Evolutionary conservation across 2,888 invertebrate species (phyloP), one percentile per base, ranked within the genome.

Genomic region (Catocala nupta): DNA sequence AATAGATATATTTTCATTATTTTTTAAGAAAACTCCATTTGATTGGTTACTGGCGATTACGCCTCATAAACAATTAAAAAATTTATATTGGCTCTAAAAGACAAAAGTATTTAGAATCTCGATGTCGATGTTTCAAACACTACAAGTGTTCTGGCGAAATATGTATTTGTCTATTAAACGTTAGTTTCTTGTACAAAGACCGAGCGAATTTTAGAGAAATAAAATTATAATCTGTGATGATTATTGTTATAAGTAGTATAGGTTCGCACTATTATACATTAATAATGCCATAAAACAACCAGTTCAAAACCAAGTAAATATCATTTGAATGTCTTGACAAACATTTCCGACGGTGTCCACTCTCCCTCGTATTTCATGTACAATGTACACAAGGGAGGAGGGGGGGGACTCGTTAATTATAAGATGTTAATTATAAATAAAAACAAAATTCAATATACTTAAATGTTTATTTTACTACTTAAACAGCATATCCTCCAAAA

Each of bases 171-270:
- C 63, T 64, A 44, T 44, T 25, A 68, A 67, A 63, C 45, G 51
- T 58, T 71, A 48, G 55, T 71, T 62, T 73, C 60, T 68, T 77
- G 77, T 79, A 79, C 67, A 79, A 80, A 78, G 57, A 44, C 59
- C 60, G 53, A 60, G 57, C 62, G 44, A 59, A 63, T 69, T 71
- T 69, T 75, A 75, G 69, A 73, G 70, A 71, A 59, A 77, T 83
- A 81, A 81, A 81, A 78, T 84, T 83, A 75, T 82, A 86, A 86
- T 83, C 92, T 92, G 92, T 92, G 92, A 92, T 92, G 84, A 89
- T 87, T 89, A 85, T 87, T 89, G 85, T 84, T 84, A 78, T 90
- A 90, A 89, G 90, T 90, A 90, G 86, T 80, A 77, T 88, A 88
- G 80, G 78, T 71, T 81, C 71, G 59, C 74, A 73, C 78, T 75